Conservation (phyloP, 1,140 invertebrate species). For the Propsilocerus akamusi region DNA sequence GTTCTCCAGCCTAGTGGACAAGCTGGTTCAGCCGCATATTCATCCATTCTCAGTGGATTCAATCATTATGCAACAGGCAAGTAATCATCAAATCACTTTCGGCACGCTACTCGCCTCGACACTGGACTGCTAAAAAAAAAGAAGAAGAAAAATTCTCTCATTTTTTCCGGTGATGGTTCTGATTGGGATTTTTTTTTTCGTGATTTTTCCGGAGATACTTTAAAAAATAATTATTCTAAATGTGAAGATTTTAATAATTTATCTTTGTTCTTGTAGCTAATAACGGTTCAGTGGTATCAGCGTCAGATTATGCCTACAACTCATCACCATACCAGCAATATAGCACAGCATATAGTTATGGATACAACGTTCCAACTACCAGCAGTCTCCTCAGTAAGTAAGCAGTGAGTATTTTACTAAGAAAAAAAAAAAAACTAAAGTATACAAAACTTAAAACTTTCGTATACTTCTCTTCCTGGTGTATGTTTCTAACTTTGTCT, state of each 20-base stretch:
- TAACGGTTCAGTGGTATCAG: constrained; percentile 35
- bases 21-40: constrained; percentile 29
- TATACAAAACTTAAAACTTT: neutral
- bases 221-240: neutral
- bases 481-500: too few species aligned
- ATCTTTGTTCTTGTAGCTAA: constrained; percentile 25
- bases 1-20: constrained; percentile 29
- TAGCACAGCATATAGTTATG: constrained; percentile 48
- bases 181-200: neutral
- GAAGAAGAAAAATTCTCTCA: neutral
- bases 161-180: neutral
- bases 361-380: constrained; percentile 41
- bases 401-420: constrained; percentile 39
- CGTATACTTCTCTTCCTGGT: constrained; percentile 1
- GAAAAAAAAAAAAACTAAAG: constrained; percentile 6
- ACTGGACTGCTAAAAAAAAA: neutral
- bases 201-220: neutral
- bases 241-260: neutral
- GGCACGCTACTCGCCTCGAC: neutral
- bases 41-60: constrained; percentile 50
- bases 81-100: constrained; percentile 14
- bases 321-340: constrained; percentile 52
- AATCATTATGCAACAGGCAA: constrained; percentile 51
- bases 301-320: constrained; percentile 48
- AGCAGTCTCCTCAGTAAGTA: constrained; percentile 67